Base-by-base conservation (phyloP, 2,888 invertebrate genomes). In the Halocaridina rubra region DNA sequence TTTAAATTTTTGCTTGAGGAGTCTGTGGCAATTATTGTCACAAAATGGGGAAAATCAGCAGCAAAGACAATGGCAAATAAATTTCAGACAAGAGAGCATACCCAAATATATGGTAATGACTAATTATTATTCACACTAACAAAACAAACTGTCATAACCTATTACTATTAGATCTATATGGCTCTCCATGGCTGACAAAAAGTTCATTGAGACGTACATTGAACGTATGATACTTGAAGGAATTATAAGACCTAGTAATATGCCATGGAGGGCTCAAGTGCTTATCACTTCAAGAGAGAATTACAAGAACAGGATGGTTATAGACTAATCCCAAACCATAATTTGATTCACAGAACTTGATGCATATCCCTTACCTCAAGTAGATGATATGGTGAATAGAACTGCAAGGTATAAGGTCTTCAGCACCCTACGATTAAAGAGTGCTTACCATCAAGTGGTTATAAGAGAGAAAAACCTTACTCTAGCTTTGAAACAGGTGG, bases 371-470 rank as follows among this genome's bases (percentile, higher is more conserved):
- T 46, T 81, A 0, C 89, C 88, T 7, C 78, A 53, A 22, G 86
- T 88, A 8, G 69, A 69, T 71, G 79, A 39, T 0, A 22, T 67
- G 10, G 69, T 69, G 29, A 39, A 69, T n/a, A 30, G 74, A n/a
- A 71, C 82, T 79, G 74, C 81, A 2, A 24, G 33, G 46, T 81
- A 79, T 33, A 22, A 82, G 13, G 71, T 88, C 0, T 88, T 86
- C 33, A 88, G 79, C 67, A 85, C 74, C 1, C 61, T 85, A 2
- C 80, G 85, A 30, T 39, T 88, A 4, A 64, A 80, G 29, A 88
- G 75, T 78, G 86, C 81, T 2, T 86, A 86, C 46, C 81, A 84
- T 46, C 87, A 86, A 61, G 57, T 88, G 10, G 64, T 81, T 4
- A 59, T 81, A 5, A 59, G 24, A 27, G 8, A 57, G 72, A 82